Percentiles rank a stretch among this genome's conserved stretches.
phyloP scores from a whole-genome alignment of 2,888 invertebrate species.

The Sinodicranocentrus sp. region DNA sequence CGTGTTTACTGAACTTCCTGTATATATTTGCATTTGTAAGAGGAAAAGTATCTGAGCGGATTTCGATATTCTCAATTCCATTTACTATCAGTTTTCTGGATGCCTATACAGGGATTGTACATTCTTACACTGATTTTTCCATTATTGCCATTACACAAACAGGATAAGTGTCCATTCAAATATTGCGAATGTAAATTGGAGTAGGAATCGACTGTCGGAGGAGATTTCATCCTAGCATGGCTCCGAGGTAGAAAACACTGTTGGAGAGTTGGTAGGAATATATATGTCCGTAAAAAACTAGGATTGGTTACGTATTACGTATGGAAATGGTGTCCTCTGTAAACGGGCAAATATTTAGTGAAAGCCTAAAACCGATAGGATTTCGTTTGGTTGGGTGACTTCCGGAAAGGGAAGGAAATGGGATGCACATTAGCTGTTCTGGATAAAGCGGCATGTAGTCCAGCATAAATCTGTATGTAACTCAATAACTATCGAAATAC shows the following conservation, averaged over 20 bases:
- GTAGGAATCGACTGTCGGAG: too few species aligned
- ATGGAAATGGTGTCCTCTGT: not conserved
- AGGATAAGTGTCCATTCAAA: slow-evolving; percentile 14
- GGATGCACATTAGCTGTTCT: slow-evolving; percentile 6
- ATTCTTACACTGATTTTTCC: not conserved
- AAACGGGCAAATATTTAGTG: slow-evolving; percentile 3
- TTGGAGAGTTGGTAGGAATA: too few species aligned
- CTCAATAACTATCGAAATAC: not conserved
- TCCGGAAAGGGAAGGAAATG: slow-evolving; percentile 7
- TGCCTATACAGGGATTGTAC: too few species aligned
- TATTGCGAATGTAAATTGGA: not conserved
- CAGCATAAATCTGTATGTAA: not conserved
- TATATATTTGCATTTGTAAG: too few species aligned
- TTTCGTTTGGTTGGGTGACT: not conserved
- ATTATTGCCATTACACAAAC: slow-evolving; percentile 10
- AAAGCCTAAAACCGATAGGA: slow-evolving; percentile 6
- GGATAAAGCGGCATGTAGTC: not conserved
- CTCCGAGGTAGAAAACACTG: too few species aligned
- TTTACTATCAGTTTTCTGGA: too few species aligned
- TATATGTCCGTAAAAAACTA: too few species aligned
- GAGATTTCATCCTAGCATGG: too few species aligned
- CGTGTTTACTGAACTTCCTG: too few species aligned
- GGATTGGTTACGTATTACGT: too few species aligned
- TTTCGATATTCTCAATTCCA: too few species aligned
- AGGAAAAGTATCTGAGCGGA: too few species aligned